phyloP scores from a whole-genome alignment of 2,797 vertebrate genomes.

The Apogon hyalosoma region DNA sequence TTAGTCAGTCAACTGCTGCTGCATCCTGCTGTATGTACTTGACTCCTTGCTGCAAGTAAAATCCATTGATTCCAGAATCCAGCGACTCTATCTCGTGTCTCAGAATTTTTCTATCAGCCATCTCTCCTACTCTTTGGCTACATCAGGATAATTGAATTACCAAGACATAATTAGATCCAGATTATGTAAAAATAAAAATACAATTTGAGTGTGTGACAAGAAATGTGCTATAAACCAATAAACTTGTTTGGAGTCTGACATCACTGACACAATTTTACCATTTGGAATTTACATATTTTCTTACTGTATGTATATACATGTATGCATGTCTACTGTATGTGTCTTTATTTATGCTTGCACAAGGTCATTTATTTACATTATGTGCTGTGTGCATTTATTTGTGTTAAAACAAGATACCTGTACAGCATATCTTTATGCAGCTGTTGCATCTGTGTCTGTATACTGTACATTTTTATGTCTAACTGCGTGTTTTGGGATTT shows the following conservation, averaged over 20 bases:
- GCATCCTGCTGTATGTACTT: too few species aligned
- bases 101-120: too few species aligned
- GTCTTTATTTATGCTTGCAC: background rate
- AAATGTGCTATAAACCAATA: constrained; percentile 4
- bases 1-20: too few species aligned
- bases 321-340: constrained; percentile 11
- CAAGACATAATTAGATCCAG: constrained; percentile 25
- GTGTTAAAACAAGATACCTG: background rate
- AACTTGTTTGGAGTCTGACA: constrained; percentile 9
- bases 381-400: background rate
- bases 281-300: background rate
- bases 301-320: background rate
- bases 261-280: background rate
- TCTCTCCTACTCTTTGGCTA: constrained; percentile 19
- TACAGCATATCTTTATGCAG: background rate
- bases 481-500: constrained; percentile 29
- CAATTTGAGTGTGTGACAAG: background rate
- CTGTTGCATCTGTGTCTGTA: constrained; percentile 3
- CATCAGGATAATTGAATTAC: constrained; percentile 15
- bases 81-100: too few species aligned
- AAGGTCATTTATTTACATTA: background rate
- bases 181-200: constrained; percentile 9
- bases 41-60: too few species aligned
- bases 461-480: constrained; percentile 27
- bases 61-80: too few species aligned